Evolutionary conservation across 2,113 vertebrate species (phyloP).

Genomic region (Tupaia tana): DNA sequence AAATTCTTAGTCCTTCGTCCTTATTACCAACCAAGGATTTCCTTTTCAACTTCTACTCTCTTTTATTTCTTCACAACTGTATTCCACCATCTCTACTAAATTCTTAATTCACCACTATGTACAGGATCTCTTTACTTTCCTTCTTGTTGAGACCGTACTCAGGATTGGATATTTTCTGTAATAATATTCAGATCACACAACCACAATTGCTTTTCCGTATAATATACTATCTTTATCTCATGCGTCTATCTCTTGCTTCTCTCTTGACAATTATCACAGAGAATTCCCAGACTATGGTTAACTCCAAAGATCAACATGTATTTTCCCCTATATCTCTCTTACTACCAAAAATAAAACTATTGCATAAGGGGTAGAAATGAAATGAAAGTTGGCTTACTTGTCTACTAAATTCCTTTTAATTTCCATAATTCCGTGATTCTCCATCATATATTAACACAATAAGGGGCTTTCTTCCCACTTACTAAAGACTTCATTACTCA

Average conservation of each 20-base stretch:
- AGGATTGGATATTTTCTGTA: not conserved
- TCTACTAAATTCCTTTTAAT: constrained; percentile 14
- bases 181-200: not conserved
- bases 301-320: not conserved
- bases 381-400: not conserved
- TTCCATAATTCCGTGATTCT: not conserved
- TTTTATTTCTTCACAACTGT: not conserved
- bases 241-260: not conserved
- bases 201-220: not conserved
- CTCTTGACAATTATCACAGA: not conserved
- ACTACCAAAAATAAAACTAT: not conserved
- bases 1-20: not conserved
- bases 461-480: not conserved
- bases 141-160: not conserved
- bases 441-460: not conserved
- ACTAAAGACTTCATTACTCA: constrained; percentile 15
- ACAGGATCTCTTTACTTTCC: not conserved
- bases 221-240: not conserved
- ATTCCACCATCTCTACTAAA: not conserved
- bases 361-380: not conserved
- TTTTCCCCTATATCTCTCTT: not conserved
- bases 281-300: not conserved
- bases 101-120: not conserved
- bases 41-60: not conserved
- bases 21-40: not conserved